Conservation (phyloP, 2,113 vertebrate genomes). For the Mus pahari region DNA sequence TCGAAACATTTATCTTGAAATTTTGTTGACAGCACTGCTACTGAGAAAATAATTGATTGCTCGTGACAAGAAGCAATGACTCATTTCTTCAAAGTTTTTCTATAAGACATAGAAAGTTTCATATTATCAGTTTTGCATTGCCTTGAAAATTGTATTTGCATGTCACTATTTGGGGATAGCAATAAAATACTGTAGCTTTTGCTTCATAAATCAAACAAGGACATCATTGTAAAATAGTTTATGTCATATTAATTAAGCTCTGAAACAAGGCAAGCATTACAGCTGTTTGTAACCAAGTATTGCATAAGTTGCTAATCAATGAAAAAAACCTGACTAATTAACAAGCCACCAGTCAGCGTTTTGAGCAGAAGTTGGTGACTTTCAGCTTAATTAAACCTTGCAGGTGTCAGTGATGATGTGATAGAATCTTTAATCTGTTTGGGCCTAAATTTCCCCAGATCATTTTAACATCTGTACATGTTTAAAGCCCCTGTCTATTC, state of each 20-base stretch:
- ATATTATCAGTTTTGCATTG: neutral
- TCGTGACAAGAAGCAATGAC: constrained; percentile 18
- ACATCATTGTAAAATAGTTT: constrained; percentile 78
- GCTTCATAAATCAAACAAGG: constrained; percentile 76
- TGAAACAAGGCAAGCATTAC: constrained; percentile 75
- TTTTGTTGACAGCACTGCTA: constrained; percentile 56
- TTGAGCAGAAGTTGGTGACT: constrained; percentile 83
- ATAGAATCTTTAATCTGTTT: constrained; percentile 70
- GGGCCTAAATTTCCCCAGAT: constrained; percentile 74
- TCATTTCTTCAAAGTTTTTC: constrained; percentile 48
- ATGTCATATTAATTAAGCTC: constrained; percentile 84
- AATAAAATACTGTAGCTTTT: constrained; percentile 66
- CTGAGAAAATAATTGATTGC: constrained; percentile 69
- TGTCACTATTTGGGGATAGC: constrained; percentile 56
- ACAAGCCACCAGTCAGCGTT: constrained; percentile 82
- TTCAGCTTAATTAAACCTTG: constrained; percentile 85
- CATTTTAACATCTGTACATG: constrained; percentile 58
- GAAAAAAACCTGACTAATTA: constrained; percentile 85
- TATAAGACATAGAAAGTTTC: constrained; percentile 60
- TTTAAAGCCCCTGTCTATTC: constrained; percentile 42
- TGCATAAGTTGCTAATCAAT: constrained; percentile 85
- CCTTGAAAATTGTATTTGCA: constrained; percentile 37
- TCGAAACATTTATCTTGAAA: constrained; percentile 77
- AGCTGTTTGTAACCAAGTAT: constrained; percentile 76
- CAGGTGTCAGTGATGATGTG: constrained; percentile 79